Evolutionary conservation across 2,888 invertebrate genomes (phyloP), one percentile per base, ranked within the genome.

Genomic region (Rhingia campestris): DNA sequence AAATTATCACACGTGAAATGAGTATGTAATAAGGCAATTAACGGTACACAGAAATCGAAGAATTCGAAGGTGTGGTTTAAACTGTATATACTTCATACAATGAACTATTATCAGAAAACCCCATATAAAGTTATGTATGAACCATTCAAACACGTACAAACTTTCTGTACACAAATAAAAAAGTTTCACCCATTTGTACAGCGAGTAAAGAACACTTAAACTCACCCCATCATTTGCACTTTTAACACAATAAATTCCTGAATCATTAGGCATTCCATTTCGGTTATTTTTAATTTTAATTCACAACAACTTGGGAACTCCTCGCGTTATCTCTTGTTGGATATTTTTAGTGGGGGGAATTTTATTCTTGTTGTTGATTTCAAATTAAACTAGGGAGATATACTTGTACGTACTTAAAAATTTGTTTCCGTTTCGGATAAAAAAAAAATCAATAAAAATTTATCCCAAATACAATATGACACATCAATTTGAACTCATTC

Each of bases 401-500:
- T 10, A 41, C 22, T 22, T 32, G 9, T 58, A 5, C 10, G 5
- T 10, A 41, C 2, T 22, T 22, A 22, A 22, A 41, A 30, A 33
- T 37, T 33, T 47, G 41, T 63, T 56, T 75, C 56, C 63, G 75
- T 64, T 72, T 76, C 35, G 43, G 22, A 43, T 43, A 58, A n/a
- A 22, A 63, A 63, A 49, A 56, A 69, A 67, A 80, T 80, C 80
- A 80, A 80, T 80, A 73, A 7, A 22, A 37, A 67, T 51, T 39
- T 43, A 51, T 56, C 63, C 70, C 58, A 14, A 58, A 66, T 53
- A 43, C 49, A 75, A 51, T n/a, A n/a, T 61, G 69, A 74, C 58
- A 61, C 64, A 64, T 70, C 64, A 69, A 75, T 64, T 81, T 70
- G 59, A 81, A 64, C 58, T 79, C 67, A 53, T 41, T 79, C 30